phyloP scores from a whole-genome alignment of 2,888 invertebrate species.

The Agrochola macilenta region DNA sequence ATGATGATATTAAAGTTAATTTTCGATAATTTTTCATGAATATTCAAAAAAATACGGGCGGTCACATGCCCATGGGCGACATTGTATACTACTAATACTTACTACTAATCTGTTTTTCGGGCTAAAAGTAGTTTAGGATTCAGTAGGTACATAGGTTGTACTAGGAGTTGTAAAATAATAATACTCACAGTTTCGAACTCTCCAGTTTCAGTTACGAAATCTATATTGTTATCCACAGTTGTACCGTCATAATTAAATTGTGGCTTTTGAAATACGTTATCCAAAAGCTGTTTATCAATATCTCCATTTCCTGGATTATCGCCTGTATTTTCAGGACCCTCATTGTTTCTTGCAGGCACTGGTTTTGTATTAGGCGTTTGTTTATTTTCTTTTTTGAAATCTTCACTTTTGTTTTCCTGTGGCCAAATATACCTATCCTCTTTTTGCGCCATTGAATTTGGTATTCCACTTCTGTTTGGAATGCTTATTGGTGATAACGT shows the following conservation, averaged over 20 bases:
- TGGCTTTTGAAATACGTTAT: conserved; percentile 53
- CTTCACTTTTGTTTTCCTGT: conserved; percentile 23
- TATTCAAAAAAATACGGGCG: no score
- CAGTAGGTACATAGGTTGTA: no score
- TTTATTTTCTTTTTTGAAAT: conserved; percentile 3
- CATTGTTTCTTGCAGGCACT: not conserved
- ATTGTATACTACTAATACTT: no score
- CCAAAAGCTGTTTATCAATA: conserved; percentile 40
- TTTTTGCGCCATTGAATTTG: not conserved
- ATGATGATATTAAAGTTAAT: no score
- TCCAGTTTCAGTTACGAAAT: conserved; percentile 57
- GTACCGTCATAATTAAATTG: conserved; percentile 29
- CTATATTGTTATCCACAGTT: conserved; percentile 40
- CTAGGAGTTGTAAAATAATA: not conserved
- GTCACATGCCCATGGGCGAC: no score
- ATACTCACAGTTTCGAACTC: conserved; percentile 62
- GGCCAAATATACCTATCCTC: not conserved
- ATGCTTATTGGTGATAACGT: not conserved
- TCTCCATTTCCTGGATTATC: conserved; percentile 4
- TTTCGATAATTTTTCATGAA: no score
- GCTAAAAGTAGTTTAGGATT: no score
- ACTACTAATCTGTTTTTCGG: not conserved
- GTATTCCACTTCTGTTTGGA: conserved; percentile 12
- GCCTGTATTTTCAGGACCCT: not conserved
- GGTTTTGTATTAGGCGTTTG: not conserved